These are phyloP conservation scores for Eremobia ochroleuca DNA, from an alignment of 2,888 invertebrate genomes.

Conservation along the genomic window DNA sequence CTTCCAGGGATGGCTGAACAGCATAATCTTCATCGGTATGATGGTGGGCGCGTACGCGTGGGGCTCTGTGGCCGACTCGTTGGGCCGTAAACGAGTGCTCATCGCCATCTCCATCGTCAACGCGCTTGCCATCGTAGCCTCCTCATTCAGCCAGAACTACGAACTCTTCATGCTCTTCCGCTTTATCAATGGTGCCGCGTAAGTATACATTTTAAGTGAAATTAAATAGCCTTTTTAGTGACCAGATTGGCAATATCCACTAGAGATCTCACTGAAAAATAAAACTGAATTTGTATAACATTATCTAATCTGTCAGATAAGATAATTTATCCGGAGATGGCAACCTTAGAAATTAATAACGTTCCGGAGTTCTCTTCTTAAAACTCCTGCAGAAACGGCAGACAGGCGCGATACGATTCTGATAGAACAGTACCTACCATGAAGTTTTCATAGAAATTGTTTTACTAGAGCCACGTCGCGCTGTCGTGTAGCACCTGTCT, in stretches of 20 bases:
- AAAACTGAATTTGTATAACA: background rate
- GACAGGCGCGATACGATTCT: background rate
- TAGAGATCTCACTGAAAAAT: background rate
- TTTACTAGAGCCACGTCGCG: background rate
- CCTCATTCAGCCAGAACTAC: conserved; percentile 97
- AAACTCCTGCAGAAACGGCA: background rate
- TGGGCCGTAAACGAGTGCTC: conserved; percentile 96
- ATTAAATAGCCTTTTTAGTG: background rate
- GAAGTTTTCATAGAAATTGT: background rate
- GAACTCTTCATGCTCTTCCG: conserved; percentile 97
- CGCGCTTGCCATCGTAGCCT: conserved; percentile 96
- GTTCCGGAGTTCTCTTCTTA: background rate
- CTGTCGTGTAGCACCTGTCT: background rate
- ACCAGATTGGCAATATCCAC: background rate
- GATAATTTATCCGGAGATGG: background rate
- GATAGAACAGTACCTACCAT: background rate
- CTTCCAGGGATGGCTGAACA: conserved; percentile 93
- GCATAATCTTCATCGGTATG: conserved; percentile 97
- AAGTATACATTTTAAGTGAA: conserved; percentile 86
- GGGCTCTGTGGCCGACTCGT: conserved; percentile 97
- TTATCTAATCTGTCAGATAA: background rate
- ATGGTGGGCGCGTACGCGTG: conserved; percentile 98
- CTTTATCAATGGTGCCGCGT: conserved; percentile 98
- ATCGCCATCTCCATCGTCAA: conserved; percentile 97
- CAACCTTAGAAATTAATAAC: background rate